These are phyloP conservation scores for Prunella fulvescens DNA, from an alignment of 2,113 vertebrate genomes.

Conservation along the genomic window DNA sequence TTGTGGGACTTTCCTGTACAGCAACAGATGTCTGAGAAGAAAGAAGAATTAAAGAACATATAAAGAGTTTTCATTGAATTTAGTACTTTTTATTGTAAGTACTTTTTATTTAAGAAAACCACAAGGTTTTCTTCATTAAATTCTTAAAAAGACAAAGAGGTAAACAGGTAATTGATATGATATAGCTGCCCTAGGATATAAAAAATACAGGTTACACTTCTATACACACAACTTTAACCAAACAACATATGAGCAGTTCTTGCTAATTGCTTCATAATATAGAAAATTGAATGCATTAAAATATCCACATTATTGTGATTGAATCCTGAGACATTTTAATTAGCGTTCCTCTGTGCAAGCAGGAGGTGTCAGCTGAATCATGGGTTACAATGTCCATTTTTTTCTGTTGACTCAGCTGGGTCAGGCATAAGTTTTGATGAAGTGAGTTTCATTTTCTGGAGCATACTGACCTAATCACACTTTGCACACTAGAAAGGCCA, in stretches of 20 bases:
- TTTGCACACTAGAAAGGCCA: background rate
- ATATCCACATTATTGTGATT: background rate
- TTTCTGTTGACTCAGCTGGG: background rate
- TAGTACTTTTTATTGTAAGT: background rate
- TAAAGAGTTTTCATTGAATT: background rate
- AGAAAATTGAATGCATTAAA: background rate
- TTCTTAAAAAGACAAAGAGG: background rate
- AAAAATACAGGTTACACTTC: background rate
- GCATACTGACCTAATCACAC: background rate
- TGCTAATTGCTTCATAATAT: background rate
- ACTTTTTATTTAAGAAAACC: too few relatives aligned
- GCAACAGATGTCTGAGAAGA: background rate
- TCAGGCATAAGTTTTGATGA: background rate
- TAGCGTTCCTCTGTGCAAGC: background rate
- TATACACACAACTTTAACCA: background rate
- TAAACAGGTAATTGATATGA: background rate
- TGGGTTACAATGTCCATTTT: background rate
- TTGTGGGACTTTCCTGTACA: background rate
- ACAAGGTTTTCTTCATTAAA: background rate
- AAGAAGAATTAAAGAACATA: background rate
- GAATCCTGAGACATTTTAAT: background rate
- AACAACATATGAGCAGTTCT: background rate
- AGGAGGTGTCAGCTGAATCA: background rate
- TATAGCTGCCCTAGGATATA: background rate
- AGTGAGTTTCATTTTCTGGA: background rate